A percentile compares a stretch with the other conserved stretches of the same genome.
phyloP scores from a whole-genome alignment of 2,888 invertebrate species.

The Cheilosia vulpina region DNA sequence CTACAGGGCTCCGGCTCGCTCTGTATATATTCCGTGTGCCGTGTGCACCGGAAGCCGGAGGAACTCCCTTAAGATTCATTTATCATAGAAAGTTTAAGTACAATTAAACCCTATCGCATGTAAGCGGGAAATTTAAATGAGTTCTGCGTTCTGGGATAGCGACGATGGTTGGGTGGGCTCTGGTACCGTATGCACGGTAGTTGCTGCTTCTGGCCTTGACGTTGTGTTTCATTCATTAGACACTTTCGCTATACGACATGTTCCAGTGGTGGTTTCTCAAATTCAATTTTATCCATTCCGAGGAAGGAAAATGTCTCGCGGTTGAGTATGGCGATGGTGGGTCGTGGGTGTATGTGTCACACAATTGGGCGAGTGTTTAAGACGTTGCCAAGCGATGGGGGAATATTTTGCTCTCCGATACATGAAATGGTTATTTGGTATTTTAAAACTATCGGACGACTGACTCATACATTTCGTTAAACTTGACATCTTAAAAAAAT shows the following conservation, averaged over 20 bases:
- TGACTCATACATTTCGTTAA: too few species aligned
- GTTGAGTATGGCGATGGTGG: background rate
- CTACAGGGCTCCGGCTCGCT: background rate
- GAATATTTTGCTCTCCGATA: too few species aligned
- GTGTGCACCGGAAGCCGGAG: slow-evolving; percentile 50
- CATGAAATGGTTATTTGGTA: too few species aligned
- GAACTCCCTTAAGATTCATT: slow-evolving; percentile 70
- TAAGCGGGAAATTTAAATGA: slow-evolving; percentile 61
- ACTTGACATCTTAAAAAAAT: too few species aligned
- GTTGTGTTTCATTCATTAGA: slow-evolving; percentile 24
- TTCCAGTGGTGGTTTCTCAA: background rate
- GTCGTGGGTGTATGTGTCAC: background rate
- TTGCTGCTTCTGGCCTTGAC: slow-evolving; percentile 6
- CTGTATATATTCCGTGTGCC: background rate
- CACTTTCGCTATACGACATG: slow-evolving; percentile 14
- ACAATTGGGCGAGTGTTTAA: background rate
- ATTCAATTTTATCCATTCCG: slow-evolving; percentile 22
- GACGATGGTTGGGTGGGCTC: slow-evolving; percentile 27
- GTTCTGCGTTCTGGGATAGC: slow-evolving; percentile 49
- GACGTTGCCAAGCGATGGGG: background rate
- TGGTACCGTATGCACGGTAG: background rate
- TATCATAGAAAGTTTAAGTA: slow-evolving; percentile 71
- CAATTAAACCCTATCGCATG: slow-evolving; percentile 63
- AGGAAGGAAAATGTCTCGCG: background rate
- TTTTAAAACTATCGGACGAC: too few species aligned